Percentiles rank a stretch among this genome's conserved stretches.
Conservation (phyloP, 1,140 invertebrate species). For the Ectropis grisescens region DNA sequence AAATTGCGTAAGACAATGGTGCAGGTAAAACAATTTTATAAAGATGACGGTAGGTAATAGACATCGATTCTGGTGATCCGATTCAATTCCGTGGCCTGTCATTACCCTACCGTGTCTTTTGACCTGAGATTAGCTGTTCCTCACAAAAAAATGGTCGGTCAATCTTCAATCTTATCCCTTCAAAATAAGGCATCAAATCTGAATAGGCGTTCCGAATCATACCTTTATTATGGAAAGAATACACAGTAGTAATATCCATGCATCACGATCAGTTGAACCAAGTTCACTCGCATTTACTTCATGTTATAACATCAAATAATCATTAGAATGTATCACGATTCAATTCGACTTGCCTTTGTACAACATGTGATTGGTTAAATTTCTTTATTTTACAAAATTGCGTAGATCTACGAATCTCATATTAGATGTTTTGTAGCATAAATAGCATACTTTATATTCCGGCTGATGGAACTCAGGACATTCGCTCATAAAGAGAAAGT, state of each 20-base stretch:
- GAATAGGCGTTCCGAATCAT: too few species aligned
- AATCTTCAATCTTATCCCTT: too few species aligned
- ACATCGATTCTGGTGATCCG: constrained; percentile 28
- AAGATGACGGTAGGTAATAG: constrained; percentile 15
- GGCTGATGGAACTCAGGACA: too few species aligned
- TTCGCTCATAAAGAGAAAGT: too few species aligned
- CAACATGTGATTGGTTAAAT: constrained; percentile 10
- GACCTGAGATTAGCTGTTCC: constrained; percentile 35
- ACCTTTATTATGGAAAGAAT: background rate
- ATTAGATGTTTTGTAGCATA: too few species aligned
- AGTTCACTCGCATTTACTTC: constrained; percentile 21
- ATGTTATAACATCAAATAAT: constrained; percentile 9
- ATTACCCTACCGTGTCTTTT: constrained; percentile 52
- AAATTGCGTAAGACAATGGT: constrained; percentile 16
- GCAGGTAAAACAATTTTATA: constrained; percentile 30
- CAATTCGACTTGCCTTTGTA: constrained; percentile 10
- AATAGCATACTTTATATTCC: too few species aligned
- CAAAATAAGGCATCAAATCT: too few species aligned
- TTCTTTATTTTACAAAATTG: constrained; percentile 5
- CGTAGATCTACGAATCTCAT: too few species aligned
- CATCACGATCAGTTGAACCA: constrained; percentile 8
- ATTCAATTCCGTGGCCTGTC: constrained; percentile 30
- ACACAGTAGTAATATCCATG: constrained; percentile 2
- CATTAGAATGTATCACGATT: constrained; percentile 28
- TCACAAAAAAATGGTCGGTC: background rate